Evolutionary conservation across 2,113 vertebrate genomes (phyloP), one percentile per base, ranked within the genome.

Genomic region (Misgurnus anguillicaudatus): DNA sequence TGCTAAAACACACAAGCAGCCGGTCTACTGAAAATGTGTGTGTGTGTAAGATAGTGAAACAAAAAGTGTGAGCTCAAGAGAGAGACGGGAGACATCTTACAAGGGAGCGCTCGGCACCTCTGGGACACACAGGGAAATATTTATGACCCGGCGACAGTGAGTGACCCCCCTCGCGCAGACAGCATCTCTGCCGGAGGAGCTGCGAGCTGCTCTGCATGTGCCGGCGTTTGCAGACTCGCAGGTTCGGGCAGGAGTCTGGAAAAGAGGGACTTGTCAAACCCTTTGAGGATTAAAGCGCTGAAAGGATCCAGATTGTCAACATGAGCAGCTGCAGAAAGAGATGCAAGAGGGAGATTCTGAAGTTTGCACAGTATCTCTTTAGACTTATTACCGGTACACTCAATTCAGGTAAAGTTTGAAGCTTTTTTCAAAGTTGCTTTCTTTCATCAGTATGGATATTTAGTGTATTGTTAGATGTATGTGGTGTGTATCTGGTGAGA

Each of bases 291-390:
- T 83, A 41, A 69, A 80, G 39, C 81, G 80, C 82, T 91, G 90
- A 89, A 84, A 84, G 69, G 85, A 83, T 82, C 83, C n/a, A 60
- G 39, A 70, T 41, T 41, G 61, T 58, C 79, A 66, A 65, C 87
- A 97, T 97, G 96, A 98, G 94, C 82, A 92, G 95, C 93, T 98
- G 97, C 92, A 94, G 96, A 87, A 99, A 95, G 88, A 92, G 96
- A 75, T 99, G 97, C 94, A 99, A 98, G 91, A 92, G 96, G 71
- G 95, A 98, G 90, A 94, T 98, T 83, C 77, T 98, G 91, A 98
- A 95, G 93, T 97, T 97, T 87, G 96, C 96, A 83, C 96, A 97
- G 91, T 98, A 99, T 88, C 91, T 99, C 83, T 96, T 96, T 90
- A 93, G 97, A 86, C 90, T 98, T 55, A 90, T 98, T 92, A 98